A percentile compares a stretch with the other conserved stretches of the same genome.
These are phyloP conservation scores for Anarhynchus alexandrinus DNA, from an alignment of 2,113 vertebrate genomes.

Conservation along the genomic window DNA sequence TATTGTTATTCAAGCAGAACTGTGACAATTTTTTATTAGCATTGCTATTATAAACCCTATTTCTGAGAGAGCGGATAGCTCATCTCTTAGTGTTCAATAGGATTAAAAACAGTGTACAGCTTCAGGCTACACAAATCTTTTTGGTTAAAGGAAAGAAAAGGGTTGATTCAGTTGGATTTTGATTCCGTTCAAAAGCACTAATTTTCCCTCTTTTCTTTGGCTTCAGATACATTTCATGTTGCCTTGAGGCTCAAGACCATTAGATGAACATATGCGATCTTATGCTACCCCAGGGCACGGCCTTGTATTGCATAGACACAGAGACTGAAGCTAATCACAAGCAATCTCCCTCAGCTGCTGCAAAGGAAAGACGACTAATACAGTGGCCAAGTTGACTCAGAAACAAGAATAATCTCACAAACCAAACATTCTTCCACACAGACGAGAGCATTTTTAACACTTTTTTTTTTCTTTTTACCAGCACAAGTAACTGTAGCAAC, in stretches of 20 bases:
- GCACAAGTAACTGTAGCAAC: background rate
- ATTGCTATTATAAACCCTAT: background rate
- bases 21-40: background rate
- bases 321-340: background rate
- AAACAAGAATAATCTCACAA: background rate
- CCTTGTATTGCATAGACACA: accelerated
- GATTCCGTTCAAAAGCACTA: background rate
- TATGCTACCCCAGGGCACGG: background rate
- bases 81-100: background rate
- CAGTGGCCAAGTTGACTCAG: background rate
- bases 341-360: background rate
- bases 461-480: background rate
- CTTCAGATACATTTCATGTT: background rate
- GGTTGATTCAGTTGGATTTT: background rate
- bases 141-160: background rate
- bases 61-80: background rate
- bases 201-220: background rate
- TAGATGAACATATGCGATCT: background rate
- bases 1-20: background rate
- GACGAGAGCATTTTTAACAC: background rate
- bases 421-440: background rate
- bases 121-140: background rate
- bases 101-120: background rate
- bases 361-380: background rate
- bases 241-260: background rate